Evolutionary conservation across 1,140 invertebrate species (phyloP), one percentile per base, ranked within the genome.

Genomic region (Drosophila subpulchrella): DNA sequence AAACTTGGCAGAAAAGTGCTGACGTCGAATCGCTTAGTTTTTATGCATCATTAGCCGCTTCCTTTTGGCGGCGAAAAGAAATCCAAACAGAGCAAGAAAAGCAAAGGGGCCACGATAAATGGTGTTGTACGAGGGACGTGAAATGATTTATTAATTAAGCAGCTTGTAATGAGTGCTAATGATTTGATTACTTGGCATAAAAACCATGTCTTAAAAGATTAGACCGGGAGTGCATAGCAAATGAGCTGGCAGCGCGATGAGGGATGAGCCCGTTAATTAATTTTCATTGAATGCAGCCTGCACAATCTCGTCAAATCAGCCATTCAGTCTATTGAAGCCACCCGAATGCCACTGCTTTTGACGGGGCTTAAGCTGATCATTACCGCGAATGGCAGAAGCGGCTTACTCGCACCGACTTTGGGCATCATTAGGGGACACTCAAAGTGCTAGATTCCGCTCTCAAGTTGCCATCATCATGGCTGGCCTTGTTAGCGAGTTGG

Each of bases 131-230:
- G 20, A 46, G 62, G 39, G 67, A 75, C 50, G 65, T 44, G 36
- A 79, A 84, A 84, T 79, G 81, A 72, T 83, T 79, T 72, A 84
- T 76, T 83, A 85, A 81, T 85, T 85, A 85, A 81, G 59, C 63
- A 75, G 77, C 73, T 78, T 70, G 81, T 84, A 84, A 85, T 84
- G 73, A 84, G 81, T 58, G 81, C 67, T 84, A 84, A 84, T 80
- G 72, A 85, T 85, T 77, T 85, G 81, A 85, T 85, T 85, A 81
- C 81, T 85, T 58, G 67, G 61, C 81, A 73, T 77, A 80, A 71
- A 68, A 58, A 78, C 36, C 53, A 20, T 71, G 65, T 58, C 53
- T 20, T 55, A 54, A 56, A 34, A 34, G 53, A 48, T 24, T 58
- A 48, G 42, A 51, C 42, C 38, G 50, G 39, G 20, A 54, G 46